Base-by-base conservation (phyloP, 2,888 invertebrate genomes). In the Platycheirus albimanus region DNA sequence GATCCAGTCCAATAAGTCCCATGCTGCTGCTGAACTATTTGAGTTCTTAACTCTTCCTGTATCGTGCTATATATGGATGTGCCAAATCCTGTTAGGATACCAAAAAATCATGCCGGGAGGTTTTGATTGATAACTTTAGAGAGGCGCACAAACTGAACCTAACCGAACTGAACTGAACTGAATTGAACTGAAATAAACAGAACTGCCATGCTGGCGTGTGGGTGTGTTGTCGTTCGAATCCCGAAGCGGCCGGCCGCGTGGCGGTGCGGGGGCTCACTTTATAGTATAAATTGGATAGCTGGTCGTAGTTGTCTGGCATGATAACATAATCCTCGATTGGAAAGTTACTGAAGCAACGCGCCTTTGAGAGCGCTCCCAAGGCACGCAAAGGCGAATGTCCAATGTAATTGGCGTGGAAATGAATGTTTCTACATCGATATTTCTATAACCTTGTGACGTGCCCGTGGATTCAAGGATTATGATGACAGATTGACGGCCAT, bases 401-500 rank as follows among this genome's bases (percentile, higher is more conserved):
- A 63, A 56, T 72, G 72, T 72, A 83, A 77, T 72, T 83, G 77
- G 72, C 54, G 70, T 24, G 64, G 64, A 80, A 70, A 80, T 71
- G 52, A 66, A 80, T 75, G 56, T 38, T 30, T 64, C 52, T 66
- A 76, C 71, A 76, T 81, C 66, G 80, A 75, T 70, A 70, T 75
- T 80, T 75, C 70, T 80, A 63, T 80, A 81, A 69, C 36, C 67
- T 28, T 49, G 49, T 49, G 49, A 47, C 20, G 20, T 63, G 72
- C 67, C 51, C 56, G 63, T 72, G 63, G 56, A 64, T 64, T 49
- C 72, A 43, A 47, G 78, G 77, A 83, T 74, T 83, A 72, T 69
- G 69, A 83, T 83, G 83, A 72, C 56, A 41, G 83, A 83, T 83
- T 74, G 78, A 74, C 54, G 56, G 64, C 69, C 69, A 83, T 78